Evolutionary conservation across 2,113 vertebrate species (phyloP).

Genomic region (Brevimyrus niger): DNA sequence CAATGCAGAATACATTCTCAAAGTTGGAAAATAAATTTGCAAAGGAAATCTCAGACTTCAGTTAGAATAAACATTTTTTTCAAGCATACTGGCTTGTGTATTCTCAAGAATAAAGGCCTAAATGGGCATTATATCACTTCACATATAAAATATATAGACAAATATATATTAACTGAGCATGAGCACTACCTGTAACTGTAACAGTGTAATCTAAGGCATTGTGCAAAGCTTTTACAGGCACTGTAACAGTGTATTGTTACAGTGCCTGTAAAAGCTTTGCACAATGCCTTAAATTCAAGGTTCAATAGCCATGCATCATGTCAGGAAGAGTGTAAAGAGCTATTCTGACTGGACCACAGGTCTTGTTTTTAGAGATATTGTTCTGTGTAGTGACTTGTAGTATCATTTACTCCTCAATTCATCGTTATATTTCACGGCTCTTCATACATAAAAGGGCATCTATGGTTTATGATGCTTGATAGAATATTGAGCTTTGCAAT

Average conservation of each 20-base stretch:
- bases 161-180: background rate
- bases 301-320: background rate
- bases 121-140: background rate
- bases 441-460: background rate
- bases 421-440: background rate
- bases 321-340: background rate
- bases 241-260: background rate
- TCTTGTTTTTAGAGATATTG: background rate
- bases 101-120: background rate
- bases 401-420: background rate
- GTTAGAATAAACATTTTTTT: background rate
- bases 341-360: background rate
- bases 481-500: background rate
- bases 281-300: background rate
- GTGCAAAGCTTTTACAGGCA: too few relatives aligned
- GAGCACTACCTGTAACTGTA: background rate
- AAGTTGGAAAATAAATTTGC: background rate
- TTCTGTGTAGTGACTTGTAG: background rate
- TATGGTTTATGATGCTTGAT: background rate
- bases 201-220: too few relatives aligned
- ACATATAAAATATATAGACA: background rate
- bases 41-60: background rate
- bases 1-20: background rate
- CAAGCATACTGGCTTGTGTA: background rate
- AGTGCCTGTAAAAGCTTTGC: background rate